Base-by-base conservation (phyloP, 2,888 invertebrate species). In the Platerodrilus igneus region DNA sequence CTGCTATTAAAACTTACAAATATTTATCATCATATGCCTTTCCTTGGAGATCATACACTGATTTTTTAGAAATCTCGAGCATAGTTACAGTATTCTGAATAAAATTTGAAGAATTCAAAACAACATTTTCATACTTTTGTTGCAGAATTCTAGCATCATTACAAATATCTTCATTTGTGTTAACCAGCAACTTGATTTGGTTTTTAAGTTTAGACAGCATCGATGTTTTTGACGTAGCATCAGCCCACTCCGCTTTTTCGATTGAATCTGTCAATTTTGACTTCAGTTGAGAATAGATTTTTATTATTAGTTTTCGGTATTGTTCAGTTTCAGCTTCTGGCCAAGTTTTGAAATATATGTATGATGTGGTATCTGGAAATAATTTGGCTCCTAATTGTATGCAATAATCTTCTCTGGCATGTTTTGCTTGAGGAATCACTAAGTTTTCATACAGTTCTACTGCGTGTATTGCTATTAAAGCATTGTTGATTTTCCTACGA, bases 361-460 rank as follows among this genome's bases (percentile, higher is more conserved):
- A 41, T 8, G 53, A 50, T 6, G 52, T 35, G 11, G 56, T 30
- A 21, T 58, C 56, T 17, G 47, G 49, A 16, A 57, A 48, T 14
- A 57, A 35, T 21, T 52, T 39, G n/a, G 33, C 39, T 0, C 53
- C 40, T 17, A 53, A 29, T 18, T 52, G 41, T 23, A 57, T 27
- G 29, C 59, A 59, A 30, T 51, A 58, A 10, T 30, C 20, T 14
- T 53, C 47, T 5, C 53, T 39, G 4, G 41, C 19, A 4, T 34
- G 17, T 26, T 37, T 46, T 9, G 42, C 37, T 27, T 43, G 50
- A 4, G 58, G 50, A 3, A 55, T 21, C 1, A 59, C 52, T 9
- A 53, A 46, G 17, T 58, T 53, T 30, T 52, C 43, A 32, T 55
- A 60, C 1, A 60, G 36, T 30, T 58, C 52, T 20, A 51, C 35